Conservation (phyloP, 1,140 invertebrate species). For the Drosophila aff. region DNA sequence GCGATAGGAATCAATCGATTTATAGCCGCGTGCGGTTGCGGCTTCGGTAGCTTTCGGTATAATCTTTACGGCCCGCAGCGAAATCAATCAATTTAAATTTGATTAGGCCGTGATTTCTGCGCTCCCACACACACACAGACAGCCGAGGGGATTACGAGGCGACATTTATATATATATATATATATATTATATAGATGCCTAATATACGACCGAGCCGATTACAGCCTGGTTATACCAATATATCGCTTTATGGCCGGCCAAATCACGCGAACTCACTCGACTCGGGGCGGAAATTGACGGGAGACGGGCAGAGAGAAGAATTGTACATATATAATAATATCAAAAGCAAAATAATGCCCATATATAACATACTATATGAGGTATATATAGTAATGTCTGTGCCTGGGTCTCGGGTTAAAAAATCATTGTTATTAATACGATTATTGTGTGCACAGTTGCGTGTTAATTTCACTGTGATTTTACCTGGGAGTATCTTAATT, state of each 20-base stretch:
- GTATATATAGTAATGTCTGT: slow-evolving; percentile 7
- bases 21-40: slow-evolving; percentile 24
- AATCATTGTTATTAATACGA: slow-evolving; percentile 81
- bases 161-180: background rate
- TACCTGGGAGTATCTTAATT: slow-evolving; percentile 37
- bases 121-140: background rate
- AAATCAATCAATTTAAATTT: slow-evolving; percentile 83
- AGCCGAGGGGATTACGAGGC: slow-evolving; percentile 6
- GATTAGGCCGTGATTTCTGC: slow-evolving; percentile 74
- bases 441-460: slow-evolving; percentile 83
- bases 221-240: slow-evolving; percentile 53
- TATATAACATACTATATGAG: slow-evolving; percentile 33
- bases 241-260: slow-evolving; percentile 52
- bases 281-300: slow-evolving; percentile 32
- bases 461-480: slow-evolving; percentile 81
- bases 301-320: background rate
- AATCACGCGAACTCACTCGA: slow-evolving; percentile 57
- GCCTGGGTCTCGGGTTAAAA: slow-evolving; percentile 31
- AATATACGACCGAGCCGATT: slow-evolving; percentile 41
- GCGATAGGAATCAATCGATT: slow-evolving; percentile 55
- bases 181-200: slow-evolving; percentile 3
- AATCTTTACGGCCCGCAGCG: slow-evolving; percentile 63
- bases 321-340: slow-evolving; percentile 31
- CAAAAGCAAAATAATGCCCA: slow-evolving; percentile 42
- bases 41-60: background rate